Evolutionary conservation across 2,113 vertebrate genomes (phyloP).

Genomic region (Paramormyrops kingsleyae): DNA sequence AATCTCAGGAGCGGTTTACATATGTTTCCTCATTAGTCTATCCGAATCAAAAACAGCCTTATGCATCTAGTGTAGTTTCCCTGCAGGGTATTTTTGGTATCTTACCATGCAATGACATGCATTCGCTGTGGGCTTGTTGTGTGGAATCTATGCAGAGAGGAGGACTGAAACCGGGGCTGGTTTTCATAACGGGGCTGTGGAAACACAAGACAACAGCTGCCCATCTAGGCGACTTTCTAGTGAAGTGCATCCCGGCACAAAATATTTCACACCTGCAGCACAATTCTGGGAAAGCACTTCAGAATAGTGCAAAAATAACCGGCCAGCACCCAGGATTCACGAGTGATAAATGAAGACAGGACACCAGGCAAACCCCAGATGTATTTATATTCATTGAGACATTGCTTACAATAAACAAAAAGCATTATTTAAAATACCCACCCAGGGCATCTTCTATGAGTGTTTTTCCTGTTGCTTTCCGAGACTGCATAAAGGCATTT

Average conservation of each 20-base stretch:
- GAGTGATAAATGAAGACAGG: neutral
- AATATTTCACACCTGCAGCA: neutral
- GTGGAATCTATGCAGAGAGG: neutral
- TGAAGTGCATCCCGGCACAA: neutral
- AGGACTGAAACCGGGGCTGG: neutral
- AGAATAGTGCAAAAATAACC: conserved; percentile 19
- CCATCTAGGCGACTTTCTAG: neutral
- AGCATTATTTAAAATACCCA: neutral
- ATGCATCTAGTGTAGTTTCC: neutral
- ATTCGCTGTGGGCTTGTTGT: neutral
- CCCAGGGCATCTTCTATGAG: neutral
- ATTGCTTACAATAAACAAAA: conserved; percentile 7
- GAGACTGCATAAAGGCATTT: conserved; percentile 47
- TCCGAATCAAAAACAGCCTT: neutral
- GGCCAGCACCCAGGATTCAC: neutral
- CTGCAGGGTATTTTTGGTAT: neutral
- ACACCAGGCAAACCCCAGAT: neutral
- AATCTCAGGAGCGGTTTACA: neutral
- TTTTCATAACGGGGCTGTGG: neutral
- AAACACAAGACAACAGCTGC: neutral
- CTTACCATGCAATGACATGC: neutral
- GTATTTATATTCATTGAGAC: neutral
- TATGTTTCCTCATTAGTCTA: neutral
- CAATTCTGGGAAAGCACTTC: conserved; percentile 17
- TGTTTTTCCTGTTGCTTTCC: conserved; percentile 26